phyloP scores from a whole-genome alignment of 1,140 invertebrate genomes.

The Diorhabda carinulata region DNA sequence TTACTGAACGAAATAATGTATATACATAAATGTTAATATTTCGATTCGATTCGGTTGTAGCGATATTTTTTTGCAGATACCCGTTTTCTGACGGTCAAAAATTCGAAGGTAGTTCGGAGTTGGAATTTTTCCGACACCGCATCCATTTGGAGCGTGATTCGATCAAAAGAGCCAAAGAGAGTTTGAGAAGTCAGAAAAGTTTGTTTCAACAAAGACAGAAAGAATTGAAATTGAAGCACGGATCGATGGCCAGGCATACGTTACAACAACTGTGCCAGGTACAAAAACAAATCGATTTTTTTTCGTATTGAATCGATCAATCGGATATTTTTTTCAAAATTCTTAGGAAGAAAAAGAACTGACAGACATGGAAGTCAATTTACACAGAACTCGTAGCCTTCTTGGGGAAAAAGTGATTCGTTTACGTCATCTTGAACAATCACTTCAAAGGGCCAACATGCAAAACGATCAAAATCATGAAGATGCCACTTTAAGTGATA shows the following conservation, averaged over 20 bases:
- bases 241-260: conserved; percentile 51
- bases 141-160: conserved; percentile 74
- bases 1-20: too few relatives aligned
- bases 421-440: conserved; percentile 70
- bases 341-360: conserved; percentile 70
- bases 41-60: too few relatives aligned
- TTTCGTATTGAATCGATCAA: neutral
- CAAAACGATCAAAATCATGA: conserved; percentile 49
- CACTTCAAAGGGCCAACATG: conserved; percentile 58
- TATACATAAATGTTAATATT: too few relatives aligned
- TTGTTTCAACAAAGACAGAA: conserved; percentile 57
- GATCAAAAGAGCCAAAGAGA: conserved; percentile 68
- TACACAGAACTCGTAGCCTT: conserved; percentile 70
- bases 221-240: conserved; percentile 58
- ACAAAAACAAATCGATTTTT: neutral
- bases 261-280: conserved; percentile 62
- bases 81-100: conserved; percentile 46
- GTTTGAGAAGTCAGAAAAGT: conserved; percentile 56
- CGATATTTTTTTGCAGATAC: conserved; percentile 25
- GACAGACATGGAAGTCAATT: conserved; percentile 74
- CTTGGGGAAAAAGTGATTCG: conserved; percentile 76
- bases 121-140: conserved; percentile 75
- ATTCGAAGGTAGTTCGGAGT: conserved; percentile 56
- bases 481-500: conserved; percentile 59
- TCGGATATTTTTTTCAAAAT: neutral